Percentiles rank a stretch among this genome's conserved stretches.
Conservation (phyloP, 2,888 invertebrate species). For the Rosalia funebris region DNA sequence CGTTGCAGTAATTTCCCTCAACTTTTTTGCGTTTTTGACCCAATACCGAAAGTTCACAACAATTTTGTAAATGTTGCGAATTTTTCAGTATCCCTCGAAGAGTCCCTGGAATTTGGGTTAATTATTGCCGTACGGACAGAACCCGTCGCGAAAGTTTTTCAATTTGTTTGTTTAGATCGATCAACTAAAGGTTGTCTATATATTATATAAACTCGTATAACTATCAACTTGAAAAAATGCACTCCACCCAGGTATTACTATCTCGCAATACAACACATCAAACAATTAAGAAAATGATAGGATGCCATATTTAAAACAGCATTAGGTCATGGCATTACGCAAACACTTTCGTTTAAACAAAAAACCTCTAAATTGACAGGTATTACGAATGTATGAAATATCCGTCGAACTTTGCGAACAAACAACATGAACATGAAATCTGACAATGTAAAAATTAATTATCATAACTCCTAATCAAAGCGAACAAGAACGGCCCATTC, state of each 20-base stretch:
- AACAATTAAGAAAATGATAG: slow-evolving; percentile 8
- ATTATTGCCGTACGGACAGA: background rate
- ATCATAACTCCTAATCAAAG: background rate
- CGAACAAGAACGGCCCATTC: background rate
- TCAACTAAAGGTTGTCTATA: too few species aligned
- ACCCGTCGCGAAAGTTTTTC: background rate
- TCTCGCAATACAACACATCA: slow-evolving; percentile 7
- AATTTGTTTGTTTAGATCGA: background rate
- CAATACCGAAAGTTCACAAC: too few species aligned
- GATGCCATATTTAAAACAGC: slow-evolving; percentile 4
- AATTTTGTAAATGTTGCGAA: background rate
- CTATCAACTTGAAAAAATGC: background rate
- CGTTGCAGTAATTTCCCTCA: too few species aligned
- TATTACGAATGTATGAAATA: background rate
- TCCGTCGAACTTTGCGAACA: background rate
- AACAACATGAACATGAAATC: background rate
- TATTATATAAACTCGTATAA: too few species aligned
- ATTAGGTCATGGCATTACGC: slow-evolving; percentile 10
- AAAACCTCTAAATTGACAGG: slow-evolving; percentile 7
- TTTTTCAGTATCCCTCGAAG: background rate
- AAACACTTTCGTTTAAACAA: slow-evolving; percentile 11
- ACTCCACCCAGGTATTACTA: slow-evolving; percentile 15
- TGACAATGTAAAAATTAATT: slow-evolving; percentile 4
- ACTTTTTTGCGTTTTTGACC: too few species aligned
- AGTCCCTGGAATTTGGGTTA: background rate